Evolutionary conservation across 2,888 invertebrate genomes (phyloP).

Genomic region (Teinopalpus imperialis): DNA sequence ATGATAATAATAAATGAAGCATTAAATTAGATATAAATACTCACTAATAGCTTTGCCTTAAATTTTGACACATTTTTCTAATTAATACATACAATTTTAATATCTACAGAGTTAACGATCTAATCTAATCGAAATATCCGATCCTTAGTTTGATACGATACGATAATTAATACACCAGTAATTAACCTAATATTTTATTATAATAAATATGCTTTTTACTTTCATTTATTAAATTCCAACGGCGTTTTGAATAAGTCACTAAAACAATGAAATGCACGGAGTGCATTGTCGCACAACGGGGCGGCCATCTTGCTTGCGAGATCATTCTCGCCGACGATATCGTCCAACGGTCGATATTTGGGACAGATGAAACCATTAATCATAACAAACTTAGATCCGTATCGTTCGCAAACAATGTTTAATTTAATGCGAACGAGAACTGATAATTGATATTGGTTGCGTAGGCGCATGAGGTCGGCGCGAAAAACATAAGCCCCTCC

Average conservation of each 20-base stretch:
- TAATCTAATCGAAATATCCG: slow-evolving; percentile 13
- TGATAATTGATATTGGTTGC: slow-evolving; percentile 72
- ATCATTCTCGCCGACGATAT: slow-evolving; percentile 57
- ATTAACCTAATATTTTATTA: slow-evolving; percentile 11
- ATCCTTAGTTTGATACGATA: slow-evolving; percentile 12
- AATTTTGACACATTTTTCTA: neutral
- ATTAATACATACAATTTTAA: slow-evolving; percentile 13
- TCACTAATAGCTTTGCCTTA: neutral
- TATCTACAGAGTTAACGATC: slow-evolving; percentile 18
- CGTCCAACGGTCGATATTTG: slow-evolving; percentile 51
- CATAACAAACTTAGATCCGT: slow-evolving; percentile 67
- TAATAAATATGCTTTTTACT: neutral
- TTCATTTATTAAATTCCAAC: no score
- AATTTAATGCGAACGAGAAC: slow-evolving; percentile 65
- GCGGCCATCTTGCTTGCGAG: slow-evolving; percentile 73
- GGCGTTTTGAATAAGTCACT: no score
- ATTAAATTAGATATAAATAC: no score
- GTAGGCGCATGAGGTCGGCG: slow-evolving; percentile 66
- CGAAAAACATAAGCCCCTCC: slow-evolving; percentile 72
- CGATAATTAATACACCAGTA: slow-evolving; percentile 12
- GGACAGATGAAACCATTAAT: slow-evolving; percentile 71
- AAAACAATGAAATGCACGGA: slow-evolving; percentile 18
- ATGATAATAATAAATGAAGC: no score
- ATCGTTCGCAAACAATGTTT: slow-evolving; percentile 74
- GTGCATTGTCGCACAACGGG: slow-evolving; percentile 52